Base-by-base conservation (phyloP, 2,888 invertebrate species). In the Amphipyra tragopoginis region DNA sequence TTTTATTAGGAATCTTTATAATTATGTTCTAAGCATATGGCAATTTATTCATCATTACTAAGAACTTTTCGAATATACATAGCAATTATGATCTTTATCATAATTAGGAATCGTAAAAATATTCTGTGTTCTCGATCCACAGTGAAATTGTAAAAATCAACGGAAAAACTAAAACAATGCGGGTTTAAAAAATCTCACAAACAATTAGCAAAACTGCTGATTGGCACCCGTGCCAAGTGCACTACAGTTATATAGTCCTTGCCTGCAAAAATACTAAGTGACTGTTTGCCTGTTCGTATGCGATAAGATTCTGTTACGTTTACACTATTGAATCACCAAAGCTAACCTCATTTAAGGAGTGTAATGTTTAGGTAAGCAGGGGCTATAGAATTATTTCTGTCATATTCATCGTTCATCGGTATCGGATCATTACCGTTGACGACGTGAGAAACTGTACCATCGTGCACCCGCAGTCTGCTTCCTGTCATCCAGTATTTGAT, bases 11-110 rank as follows among this genome's bases (percentile, higher is more conserved):
- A n/a, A 43, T 29, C 14, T 51, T 29, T 21, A 21, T 2, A 21
- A n/a, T 13, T 33, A 6, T 44, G 2, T 29, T 29, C 29, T 29
- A 4, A 38, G 11, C n/a, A n/a, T n/a, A n/a, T 43, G 11, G 2
- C 14, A 21, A 40, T 33, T 13, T 29, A 64, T 39, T 44, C 11
- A 29, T 47, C 8, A 38, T 65, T 21, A 40, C 42, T 42, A 36
- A 52, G 3, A 36, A 34, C 5, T 45, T 44, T 15, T 10, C 1
- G 10, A 62, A 43, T 38, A n/a, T 10, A 15, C 4, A 9, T 36
- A 9, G 6, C 0, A 39, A 3, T 47, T 49, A 34, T 29, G 5
- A 29, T 1, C 29, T 29, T 4, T 2, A 29, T 7, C 29, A 21
- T 21, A 21, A 21, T 21, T 21, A 21, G 21, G 36, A 36, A 36